Base-by-base conservation (phyloP, 1,140 invertebrate genomes). In the Venustaconcha ellipsiformis region DNA sequence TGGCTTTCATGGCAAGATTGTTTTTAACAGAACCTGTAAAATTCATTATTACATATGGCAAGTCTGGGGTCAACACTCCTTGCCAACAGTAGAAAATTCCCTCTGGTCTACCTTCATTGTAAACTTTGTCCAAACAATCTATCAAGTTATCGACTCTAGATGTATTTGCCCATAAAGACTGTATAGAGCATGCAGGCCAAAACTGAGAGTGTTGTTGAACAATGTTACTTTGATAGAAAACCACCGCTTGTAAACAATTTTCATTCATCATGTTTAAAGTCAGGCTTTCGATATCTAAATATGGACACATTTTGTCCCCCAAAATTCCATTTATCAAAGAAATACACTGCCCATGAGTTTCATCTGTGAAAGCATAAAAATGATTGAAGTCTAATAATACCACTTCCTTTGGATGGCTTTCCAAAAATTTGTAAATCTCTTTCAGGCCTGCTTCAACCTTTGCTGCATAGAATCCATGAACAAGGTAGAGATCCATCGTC, bases 301-400 rank as follows among this genome's bases (percentile, higher is more conserved):
- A 86, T 0, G 94, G 94, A 78, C 94, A 93, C 14, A 96, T 84
- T 77, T 92, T 92, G 0, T 89, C 82, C 0, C 91, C 92, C 85
- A 95, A 96, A 20, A 93, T 91, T n/a, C 90, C 86, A 3, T 92
- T 88, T 1, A 96, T 84, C 57, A 92, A 90, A 1, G 90, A 86
- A 23, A 95, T 92, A 4, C 95, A 87, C 68, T 88, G 90, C 13
- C 89, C 84, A 84, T 96, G 95, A 80, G 94, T 91, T 20, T 88
- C 79, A 6, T 92, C 86, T 8, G 88, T 91, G 86, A 96, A 93
- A 1, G 90, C 89, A 86, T 96, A 96, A 86, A 96, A 94, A 90
- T 97, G 95, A 84, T 96, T 95, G 81, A 95, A 94, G 87, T 96
- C 95, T 6, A 97, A 85, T 48, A 96, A 92, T 1, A 96, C 90